These are phyloP conservation scores for Nomada ruficornis DNA, from an alignment of 2,888 invertebrate genomes.

Conservation along the genomic window DNA sequence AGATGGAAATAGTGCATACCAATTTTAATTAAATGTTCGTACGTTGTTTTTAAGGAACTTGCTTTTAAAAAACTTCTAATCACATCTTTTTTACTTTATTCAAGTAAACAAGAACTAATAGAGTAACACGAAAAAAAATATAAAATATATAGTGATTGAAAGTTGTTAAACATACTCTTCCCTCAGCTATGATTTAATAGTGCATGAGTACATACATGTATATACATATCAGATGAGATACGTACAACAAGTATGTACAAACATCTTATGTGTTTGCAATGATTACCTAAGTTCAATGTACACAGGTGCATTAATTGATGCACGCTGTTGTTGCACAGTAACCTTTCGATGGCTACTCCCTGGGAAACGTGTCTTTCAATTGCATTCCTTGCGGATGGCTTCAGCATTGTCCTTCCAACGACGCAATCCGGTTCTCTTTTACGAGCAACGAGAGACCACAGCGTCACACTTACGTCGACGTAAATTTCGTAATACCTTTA, in stretches of 20 bases:
- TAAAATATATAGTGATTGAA: too few relatives aligned
- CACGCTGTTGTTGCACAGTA: constrained; percentile 53
- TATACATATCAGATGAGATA: too few relatives aligned
- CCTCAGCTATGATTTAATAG: too few relatives aligned
- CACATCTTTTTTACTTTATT: too few relatives aligned
- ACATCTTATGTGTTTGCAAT: constrained; percentile 9
- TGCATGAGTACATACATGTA: too few relatives aligned
- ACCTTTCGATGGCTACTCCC: constrained; percentile 61
- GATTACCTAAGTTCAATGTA: constrained; percentile 42
- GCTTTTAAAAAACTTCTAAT: too few relatives aligned
- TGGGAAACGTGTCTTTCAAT: constrained; percentile 61
- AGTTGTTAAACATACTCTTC: too few relatives aligned
- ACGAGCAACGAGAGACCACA: background rate
- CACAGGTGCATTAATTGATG: constrained; percentile 54
- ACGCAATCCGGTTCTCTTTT: constrained; percentile 37
- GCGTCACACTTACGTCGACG: background rate
- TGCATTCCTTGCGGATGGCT: constrained; percentile 53
- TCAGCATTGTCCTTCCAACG: constrained; percentile 41
- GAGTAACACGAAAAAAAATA: too few relatives aligned
- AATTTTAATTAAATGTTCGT: too few relatives aligned
- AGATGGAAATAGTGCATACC: too few relatives aligned
- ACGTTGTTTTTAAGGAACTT: too few relatives aligned
- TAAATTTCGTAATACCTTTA: background rate
- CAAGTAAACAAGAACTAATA: too few relatives aligned
- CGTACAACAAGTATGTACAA: background rate